Conservation (phyloP, 2,797 vertebrate species). For the Caiman crocodilus region DNA sequence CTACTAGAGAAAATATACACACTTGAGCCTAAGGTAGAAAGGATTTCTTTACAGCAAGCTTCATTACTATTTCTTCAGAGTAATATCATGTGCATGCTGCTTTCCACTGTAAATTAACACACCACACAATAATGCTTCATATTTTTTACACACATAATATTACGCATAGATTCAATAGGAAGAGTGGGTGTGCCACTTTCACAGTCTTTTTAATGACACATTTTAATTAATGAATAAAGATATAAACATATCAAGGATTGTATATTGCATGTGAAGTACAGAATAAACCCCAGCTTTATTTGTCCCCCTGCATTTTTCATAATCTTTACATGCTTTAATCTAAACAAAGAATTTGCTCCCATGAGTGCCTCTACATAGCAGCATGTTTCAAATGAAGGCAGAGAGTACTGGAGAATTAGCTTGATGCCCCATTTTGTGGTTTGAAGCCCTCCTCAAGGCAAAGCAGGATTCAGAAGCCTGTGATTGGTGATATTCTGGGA, state of each 20-base stretch:
- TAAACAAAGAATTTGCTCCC: conserved; percentile 49
- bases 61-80: conserved; percentile 14
- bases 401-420: conserved; percentile 66
- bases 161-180: not conserved
- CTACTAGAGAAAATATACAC: not conserved
- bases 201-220: not conserved
- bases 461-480: conserved; percentile 41
- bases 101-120: not conserved
- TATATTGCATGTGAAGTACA: not conserved
- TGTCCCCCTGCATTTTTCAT: conserved; percentile 14
- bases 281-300: not conserved
- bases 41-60: not conserved
- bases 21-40: not conserved
- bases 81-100: not conserved
- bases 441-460: conserved; percentile 35
- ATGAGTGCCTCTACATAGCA: conserved; percentile 43
- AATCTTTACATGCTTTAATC: conserved; percentile 20
- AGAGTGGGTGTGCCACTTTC: not conserved
- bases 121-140: not conserved
- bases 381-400: conserved; percentile 50
- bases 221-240: not conserved
- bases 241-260: not conserved
- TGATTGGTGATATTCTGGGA: not conserved
- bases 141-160: conserved; percentile 2
- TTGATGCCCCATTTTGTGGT: conserved; percentile 42